phyloP scores from a whole-genome alignment of 2,113 vertebrate genomes.

The Cinclus cinclus region DNA sequence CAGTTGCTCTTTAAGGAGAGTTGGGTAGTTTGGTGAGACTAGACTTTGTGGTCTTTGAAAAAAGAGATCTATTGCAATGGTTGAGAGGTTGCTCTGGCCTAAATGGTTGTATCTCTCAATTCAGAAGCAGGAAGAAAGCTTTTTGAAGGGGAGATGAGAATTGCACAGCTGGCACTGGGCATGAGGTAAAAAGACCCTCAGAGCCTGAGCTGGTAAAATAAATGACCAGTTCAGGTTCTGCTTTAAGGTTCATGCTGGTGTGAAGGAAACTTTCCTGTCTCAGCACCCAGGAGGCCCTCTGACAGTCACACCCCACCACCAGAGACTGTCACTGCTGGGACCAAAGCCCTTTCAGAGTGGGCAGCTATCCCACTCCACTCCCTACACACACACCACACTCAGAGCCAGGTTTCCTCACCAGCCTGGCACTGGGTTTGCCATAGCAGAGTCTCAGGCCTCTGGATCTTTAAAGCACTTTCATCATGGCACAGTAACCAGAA shows the following conservation, averaged over 20 bases:
- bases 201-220: background rate
- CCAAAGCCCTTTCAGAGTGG: background rate
- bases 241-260: background rate
- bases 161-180: background rate
- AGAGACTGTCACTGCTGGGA: background rate
- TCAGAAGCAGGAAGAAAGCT: constrained; percentile 74
- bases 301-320: background rate
- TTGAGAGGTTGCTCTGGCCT: background rate
- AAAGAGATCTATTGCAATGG: background rate
- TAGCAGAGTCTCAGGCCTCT: background rate
- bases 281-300: background rate
- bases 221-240: background rate
- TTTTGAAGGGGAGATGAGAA: constrained; percentile 71
- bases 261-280: background rate
- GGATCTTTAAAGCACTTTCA: background rate
- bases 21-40: background rate
- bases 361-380: background rate
- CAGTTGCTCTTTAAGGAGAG: background rate
- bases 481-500: background rate
- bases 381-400: background rate
- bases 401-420: background rate
- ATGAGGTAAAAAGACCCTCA: background rate
- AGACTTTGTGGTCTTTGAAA: background rate
- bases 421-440: background rate
- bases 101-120: background rate